Evolutionary conservation across 1,140 invertebrate genomes (phyloP).

Genomic region (Halictus rubicundus): DNA sequence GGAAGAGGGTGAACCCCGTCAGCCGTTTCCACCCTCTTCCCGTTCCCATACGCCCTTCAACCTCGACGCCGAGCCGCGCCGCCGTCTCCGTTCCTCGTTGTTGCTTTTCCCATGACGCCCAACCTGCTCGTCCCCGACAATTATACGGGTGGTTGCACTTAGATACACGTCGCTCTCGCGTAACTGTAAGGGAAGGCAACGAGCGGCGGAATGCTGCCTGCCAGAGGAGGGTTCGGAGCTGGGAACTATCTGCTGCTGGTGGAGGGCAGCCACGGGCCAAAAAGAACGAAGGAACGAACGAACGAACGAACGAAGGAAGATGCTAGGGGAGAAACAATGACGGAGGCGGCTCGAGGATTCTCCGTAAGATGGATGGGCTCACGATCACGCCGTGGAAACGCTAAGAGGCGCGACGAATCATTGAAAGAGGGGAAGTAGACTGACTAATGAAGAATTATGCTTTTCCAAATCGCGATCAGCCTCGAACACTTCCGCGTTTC

Average conservation of each 20-base stretch:
- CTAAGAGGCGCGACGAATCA: constrained; percentile 76
- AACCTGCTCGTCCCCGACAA: constrained; percentile 70
- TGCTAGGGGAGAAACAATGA: constrained; percentile 29
- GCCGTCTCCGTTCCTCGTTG: constrained; percentile 37
- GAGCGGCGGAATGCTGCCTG: constrained; percentile 31
- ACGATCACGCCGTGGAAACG: constrained; percentile 68
- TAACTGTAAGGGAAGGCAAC: constrained; percentile 72
- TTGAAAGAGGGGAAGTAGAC: constrained; percentile 71
- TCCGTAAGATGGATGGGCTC: constrained; percentile 72
- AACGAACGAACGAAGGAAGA: constrained; percentile 31
- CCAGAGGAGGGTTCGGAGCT: constrained; percentile 21
- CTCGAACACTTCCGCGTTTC: constrained; percentile 8
- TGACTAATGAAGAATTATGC: constrained; percentile 77
- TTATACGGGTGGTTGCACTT: constrained; percentile 78
- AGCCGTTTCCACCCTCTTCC: constrained; percentile 71
- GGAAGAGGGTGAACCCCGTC: constrained; percentile 64
- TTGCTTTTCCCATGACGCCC: constrained; percentile 63
- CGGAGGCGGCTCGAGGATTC: constrained; percentile 48
- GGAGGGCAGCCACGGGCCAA: constrained; percentile 20
- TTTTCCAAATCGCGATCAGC: constrained; percentile 50
- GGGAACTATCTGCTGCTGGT: background rate
- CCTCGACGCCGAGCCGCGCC: constrained; percentile 38
- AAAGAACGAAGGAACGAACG: constrained; percentile 47
- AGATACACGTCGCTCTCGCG: constrained; percentile 77
- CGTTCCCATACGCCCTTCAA: constrained; percentile 65